Base-by-base conservation (phyloP, 2,113 vertebrate genomes). In the Halichoeres trimaculatus region DNA sequence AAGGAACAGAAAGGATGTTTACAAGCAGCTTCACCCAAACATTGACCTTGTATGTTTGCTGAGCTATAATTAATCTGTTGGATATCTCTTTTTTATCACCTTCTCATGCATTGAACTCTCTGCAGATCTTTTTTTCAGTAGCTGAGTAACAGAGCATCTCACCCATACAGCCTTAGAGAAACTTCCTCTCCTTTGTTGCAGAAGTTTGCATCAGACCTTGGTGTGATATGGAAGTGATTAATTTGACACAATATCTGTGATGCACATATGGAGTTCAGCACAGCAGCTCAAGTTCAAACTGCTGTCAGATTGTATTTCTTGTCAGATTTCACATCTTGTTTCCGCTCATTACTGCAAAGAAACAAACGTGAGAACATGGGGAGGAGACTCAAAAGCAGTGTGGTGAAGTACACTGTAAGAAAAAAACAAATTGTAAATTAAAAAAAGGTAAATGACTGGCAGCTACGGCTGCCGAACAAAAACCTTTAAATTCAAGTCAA, bases 131-230 rank as follows among this genome's bases (percentile, higher is more conserved):
- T 55, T 26, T 30, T 38, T 56, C 23, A 13, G 55, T 4, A 45
- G 50, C 43, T 26, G 6, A 16, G 53, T 35, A 8, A 20, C 63
- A 70, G 12, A 41, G 1, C 6, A 45, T 14, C 43, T 19, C 16
- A 17, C 7, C 43, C 17, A 17, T 43, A 26, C 41, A 77, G 60
- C 50, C 73, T 65, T 35, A 79, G 59, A 36, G 35, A 60, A 47
- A 20, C 59, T 71, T 53, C 40, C 20, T 30, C 45, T n/a, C 38
- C 14, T 12, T 24, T 38, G 57, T 88, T 86, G 57, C 86, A 67
- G 12, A 75, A 5, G 67, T 89, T 91, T 89, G 81, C 86, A 80
- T 89, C 86, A 88, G 79, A 30, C 38, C 24, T 58, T 58, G 53
- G 38, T 80, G 50, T 69, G 64, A 82, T 69, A 38, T 73, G 61